Base-by-base conservation (phyloP, 2,113 vertebrate species). In the Amphiprion ocellaris region DNA sequence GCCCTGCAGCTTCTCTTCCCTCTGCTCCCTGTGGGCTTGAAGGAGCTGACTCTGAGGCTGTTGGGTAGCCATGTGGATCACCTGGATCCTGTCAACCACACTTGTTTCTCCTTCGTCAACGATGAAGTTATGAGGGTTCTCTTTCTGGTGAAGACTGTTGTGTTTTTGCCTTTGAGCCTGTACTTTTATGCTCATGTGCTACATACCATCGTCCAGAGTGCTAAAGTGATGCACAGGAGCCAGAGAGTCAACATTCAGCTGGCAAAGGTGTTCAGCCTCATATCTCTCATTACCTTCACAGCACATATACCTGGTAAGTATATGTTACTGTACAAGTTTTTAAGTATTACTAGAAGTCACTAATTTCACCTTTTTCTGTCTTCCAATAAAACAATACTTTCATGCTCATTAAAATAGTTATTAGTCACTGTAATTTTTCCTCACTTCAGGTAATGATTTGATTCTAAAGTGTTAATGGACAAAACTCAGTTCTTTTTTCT, bases 41-140 rank as follows among this genome's bases (percentile, higher is more conserved):
- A 67, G 74, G 84, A 89, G 60, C 46, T 91, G 47, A 76, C 60
- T 66, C 44, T 90, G 74, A 82, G 85, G 82, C 3, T 79, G 4
- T 15, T 78, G 14, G 75, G 39, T 33, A 26, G 12, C 49, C 52
- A n/a, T 1, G 83, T 90, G 33, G 12, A 67, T 17, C 87, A 91
- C 74, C 69, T 92, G 81, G 89, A 92, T 65, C 46, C 16, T 2
- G 55, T 87, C 65, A 66, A 82, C 26, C 77, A 84, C 37, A 91
- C 82, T n/a, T 91, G 86, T 75, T 92, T 93, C 71, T 88, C 85
- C 81, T 91, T 85, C 66, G 89, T 94, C 21, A 91, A 91, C 16
- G 91, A 93, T 37, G 2, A 47, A 63, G 39, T 72, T 28, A 77
- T 79, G 63, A 77, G 84, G 77, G 5, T 83, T 19, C 52, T 82